These are phyloP conservation scores for Knipowitschia caucasica DNA, from an alignment of 2,797 vertebrate species.

Conservation along the genomic window DNA sequence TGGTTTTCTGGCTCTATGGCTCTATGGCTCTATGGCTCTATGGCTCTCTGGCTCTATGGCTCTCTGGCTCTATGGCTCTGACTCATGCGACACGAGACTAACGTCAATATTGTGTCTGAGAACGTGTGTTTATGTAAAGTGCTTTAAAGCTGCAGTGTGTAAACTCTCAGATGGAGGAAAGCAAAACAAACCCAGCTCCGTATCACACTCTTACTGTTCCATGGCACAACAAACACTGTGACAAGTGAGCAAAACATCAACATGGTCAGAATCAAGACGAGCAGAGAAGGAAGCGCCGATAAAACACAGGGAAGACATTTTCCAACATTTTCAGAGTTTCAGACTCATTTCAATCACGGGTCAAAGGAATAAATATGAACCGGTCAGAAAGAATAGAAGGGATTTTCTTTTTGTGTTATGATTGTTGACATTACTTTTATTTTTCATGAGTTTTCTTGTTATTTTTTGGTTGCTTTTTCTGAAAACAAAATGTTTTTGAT, in stretches of 20 bases:
- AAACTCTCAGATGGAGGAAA: constrained; percentile 76
- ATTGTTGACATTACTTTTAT: no score
- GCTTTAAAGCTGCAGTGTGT: constrained; percentile 72
- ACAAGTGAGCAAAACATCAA: constrained; percentile 65
- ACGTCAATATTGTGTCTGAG: constrained; percentile 81
- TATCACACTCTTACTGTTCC: constrained; percentile 72
- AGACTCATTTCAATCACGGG: no score
- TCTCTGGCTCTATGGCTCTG: constrained; percentile 53
- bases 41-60: no score
- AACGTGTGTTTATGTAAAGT: constrained; percentile 77
- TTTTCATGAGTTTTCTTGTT: no score
- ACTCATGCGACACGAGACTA: constrained; percentile 57
- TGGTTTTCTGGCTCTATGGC: no score
- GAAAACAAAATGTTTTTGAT: no score
- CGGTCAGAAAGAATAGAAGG: no score
- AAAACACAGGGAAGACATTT: neutral
- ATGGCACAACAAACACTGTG: constrained; percentile 74
- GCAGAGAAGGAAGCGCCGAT: constrained; percentile 20
- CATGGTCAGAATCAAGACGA: constrained; percentile 18
- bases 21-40: no score
- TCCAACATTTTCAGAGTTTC: no score
- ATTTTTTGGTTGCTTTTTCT: no score
- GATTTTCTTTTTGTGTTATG: no score
- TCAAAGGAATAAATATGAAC: no score
- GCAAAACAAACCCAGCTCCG: constrained; percentile 69